Conservation (phyloP, 2,888 invertebrate species). For the Diarsia dahlii region DNA sequence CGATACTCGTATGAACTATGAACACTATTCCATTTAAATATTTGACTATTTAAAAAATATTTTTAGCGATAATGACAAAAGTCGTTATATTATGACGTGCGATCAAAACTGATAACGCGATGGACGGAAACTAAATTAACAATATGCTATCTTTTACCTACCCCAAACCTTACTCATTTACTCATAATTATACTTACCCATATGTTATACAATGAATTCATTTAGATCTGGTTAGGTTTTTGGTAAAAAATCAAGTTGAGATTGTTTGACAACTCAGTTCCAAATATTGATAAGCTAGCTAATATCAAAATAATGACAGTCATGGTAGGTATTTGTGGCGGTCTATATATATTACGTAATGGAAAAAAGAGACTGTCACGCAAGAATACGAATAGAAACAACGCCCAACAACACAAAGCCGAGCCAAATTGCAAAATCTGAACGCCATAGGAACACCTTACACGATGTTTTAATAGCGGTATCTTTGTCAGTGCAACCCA, state of each 20-base stretch:
- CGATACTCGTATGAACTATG: background rate
- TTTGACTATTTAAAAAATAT: background rate
- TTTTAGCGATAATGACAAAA: background rate
- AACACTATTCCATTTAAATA: background rate
- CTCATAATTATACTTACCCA: background rate
- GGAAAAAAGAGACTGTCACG: background rate
- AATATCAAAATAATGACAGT: background rate
- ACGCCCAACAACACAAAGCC: background rate
- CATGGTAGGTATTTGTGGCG: background rate
- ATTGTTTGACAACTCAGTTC: background rate
- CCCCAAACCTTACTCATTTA: background rate
- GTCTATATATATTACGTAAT: background rate
- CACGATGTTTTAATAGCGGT: background rate
- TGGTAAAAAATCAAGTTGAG: background rate
- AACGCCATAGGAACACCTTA: too few relatives aligned
- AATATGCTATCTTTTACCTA: background rate
- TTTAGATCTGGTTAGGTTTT: background rate
- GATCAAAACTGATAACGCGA: background rate
- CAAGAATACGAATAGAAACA: background rate
- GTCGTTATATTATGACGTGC: background rate
- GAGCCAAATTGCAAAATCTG: background rate
- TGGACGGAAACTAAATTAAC: background rate
- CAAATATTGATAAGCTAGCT: constrained; percentile 7
- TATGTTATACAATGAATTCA: background rate
- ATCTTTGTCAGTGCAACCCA: background rate